These are phyloP conservation scores for Triops longicaudatus DNA, from an alignment of 1,140 invertebrate genomes.

Conservation along the genomic window DNA sequence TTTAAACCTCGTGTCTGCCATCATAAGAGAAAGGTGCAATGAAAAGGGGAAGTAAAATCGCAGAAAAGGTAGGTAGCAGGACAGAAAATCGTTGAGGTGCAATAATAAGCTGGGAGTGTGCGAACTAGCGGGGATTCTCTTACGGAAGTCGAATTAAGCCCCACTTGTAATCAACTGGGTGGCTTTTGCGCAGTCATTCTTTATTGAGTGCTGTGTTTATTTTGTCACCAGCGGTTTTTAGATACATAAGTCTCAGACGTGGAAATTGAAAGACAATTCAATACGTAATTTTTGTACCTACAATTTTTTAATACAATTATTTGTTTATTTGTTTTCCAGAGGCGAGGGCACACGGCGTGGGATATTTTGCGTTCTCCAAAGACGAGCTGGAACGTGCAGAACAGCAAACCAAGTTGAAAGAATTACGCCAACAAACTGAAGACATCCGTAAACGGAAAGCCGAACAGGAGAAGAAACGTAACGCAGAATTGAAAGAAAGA, in stretches of 20 bases:
- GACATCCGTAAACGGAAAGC: slow-evolving; percentile 55
- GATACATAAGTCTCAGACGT: not conserved
- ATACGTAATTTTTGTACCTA: not conserved
- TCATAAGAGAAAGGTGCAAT: not conserved
- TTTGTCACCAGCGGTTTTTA: not conserved
- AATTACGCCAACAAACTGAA: slow-evolving; percentile 60
- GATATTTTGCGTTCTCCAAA: slow-evolving; percentile 77
- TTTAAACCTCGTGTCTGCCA: too few species aligned
- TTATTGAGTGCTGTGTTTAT: not conserved
- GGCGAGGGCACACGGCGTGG: slow-evolving; percentile 77
- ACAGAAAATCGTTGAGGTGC: not conserved
- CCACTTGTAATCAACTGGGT: not conserved
- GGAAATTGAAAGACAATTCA: not conserved
- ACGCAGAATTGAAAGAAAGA: slow-evolving; percentile 60
- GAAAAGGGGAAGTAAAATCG: not conserved
- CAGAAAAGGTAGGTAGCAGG: too few species aligned
- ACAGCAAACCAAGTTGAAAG: slow-evolving; percentile 65
- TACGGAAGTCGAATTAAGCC: not conserved
- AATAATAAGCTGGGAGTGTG: not conserved
- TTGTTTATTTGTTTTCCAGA: slow-evolving; percentile 47
- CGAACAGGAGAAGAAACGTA: slow-evolving; percentile 52
- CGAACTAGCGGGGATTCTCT: not conserved
- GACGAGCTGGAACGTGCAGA: slow-evolving; percentile 63
- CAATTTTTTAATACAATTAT: not conserved
- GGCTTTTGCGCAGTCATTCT: not conserved